Evolutionary conservation across 2,113 vertebrate genomes (phyloP).

Genomic region (Rostratula benghalensis): DNA sequence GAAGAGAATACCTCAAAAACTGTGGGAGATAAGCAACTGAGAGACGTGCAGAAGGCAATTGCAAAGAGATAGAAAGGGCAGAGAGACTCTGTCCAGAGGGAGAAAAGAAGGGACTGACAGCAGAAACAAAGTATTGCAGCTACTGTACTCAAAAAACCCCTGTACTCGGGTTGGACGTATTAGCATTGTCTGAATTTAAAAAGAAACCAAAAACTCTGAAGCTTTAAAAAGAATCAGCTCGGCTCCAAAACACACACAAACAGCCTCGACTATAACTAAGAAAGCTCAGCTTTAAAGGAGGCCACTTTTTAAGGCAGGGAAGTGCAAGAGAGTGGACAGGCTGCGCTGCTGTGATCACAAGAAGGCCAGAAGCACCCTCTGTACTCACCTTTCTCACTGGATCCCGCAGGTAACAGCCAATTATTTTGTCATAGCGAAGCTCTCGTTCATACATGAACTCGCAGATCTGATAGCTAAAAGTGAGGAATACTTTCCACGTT

Average conservation of each 20-base stretch:
- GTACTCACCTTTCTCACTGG: constrained; percentile 87
- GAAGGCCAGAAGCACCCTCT: neutral
- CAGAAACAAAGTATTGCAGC: neutral
- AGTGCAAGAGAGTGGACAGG: neutral
- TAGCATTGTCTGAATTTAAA: neutral
- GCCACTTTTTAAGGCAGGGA: neutral
- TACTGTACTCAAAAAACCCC: no score
- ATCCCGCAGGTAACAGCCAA: constrained; percentile 93
- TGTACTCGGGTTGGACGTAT: neutral
- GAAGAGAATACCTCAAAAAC: neutral
- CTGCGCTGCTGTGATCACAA: neutral
- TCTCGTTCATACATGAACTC: constrained; percentile 96
- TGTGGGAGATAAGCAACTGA: neutral
- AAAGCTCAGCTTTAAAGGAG: neutral
- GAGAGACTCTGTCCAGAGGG: neutral
- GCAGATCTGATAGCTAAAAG: constrained; percentile 93
- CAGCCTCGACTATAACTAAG: neutral
- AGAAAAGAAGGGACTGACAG: neutral
- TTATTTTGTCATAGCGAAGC: constrained; percentile 89
- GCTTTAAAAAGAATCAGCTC: neutral
- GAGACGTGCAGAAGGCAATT: neutral
- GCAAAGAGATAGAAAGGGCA: neutral
- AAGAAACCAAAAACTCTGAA: neutral
- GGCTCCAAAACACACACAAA: neutral
- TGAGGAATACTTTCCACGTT: neutral